Conservation (phyloP, 1,140 invertebrate species). For the Cataglyphis hispanica region DNA sequence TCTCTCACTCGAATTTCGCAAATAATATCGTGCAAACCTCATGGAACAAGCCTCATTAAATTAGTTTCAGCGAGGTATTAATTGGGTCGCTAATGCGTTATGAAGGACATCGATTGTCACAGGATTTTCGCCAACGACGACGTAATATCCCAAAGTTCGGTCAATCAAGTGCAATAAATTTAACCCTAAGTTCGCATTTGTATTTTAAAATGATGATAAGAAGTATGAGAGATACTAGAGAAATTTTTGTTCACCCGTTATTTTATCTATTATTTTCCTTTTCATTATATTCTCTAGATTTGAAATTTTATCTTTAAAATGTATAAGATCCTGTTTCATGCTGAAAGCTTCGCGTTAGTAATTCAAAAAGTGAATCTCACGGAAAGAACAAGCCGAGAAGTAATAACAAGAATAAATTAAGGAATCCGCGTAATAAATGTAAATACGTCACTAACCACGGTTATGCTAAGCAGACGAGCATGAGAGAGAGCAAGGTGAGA, state of each 20-base stretch:
- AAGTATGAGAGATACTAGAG: not conserved
- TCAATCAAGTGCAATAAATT: conserved; percentile 26
- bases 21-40: not conserved
- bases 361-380: conserved; percentile 10
- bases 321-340: not conserved
- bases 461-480: conserved; percentile 23
- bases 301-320: not conserved
- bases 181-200: not conserved
- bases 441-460: conserved; percentile 21
- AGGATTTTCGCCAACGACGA: conserved; percentile 31
- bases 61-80: conserved; percentile 44
- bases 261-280: not conserved
- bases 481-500: conserved; percentile 36
- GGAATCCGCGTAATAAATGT: conserved; percentile 33
- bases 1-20: not conserved
- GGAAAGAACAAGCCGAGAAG: conserved; percentile 14
- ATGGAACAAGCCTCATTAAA: conserved; percentile 43
- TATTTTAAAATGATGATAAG: not conserved
- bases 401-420: conserved; percentile 29
- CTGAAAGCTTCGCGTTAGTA: conserved; percentile 52
- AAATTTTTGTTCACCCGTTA: not conserved
- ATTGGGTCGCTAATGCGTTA: conserved; percentile 51
- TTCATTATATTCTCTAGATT: not conserved
- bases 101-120: conserved; percentile 51
- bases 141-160: conserved; percentile 14